Conservation (phyloP, 2,888 invertebrate species). For the Pyrochroa serraticornis region DNA sequence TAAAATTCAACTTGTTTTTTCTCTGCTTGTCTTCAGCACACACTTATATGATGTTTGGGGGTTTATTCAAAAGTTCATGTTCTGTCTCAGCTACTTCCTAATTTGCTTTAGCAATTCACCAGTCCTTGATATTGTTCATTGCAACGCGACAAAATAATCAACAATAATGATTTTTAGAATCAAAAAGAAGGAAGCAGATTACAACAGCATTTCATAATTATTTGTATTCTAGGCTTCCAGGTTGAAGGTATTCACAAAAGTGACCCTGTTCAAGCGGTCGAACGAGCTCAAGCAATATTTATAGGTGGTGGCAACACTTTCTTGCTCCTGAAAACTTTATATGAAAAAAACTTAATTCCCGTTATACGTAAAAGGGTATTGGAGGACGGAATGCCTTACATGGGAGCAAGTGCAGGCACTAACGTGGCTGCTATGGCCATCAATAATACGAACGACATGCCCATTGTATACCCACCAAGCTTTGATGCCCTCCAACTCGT, state of each 20-base stretch:
- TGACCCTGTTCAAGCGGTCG: conserved; percentile 62
- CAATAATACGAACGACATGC: conserved; percentile 88
- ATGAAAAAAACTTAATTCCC: conserved; percentile 70
- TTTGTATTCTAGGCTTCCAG: conserved; percentile 64
- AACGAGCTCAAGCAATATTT: conserved; percentile 72
- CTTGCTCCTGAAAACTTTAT: conserved; percentile 71
- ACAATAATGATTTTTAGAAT: no score
- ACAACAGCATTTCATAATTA: no score
- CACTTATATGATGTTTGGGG: conserved; percentile 1
- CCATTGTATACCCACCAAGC: conserved; percentile 76
- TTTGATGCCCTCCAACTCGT: conserved; percentile 75
- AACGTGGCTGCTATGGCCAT: conserved; percentile 83
- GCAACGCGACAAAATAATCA: no score
- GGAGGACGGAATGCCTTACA: conserved; percentile 70
- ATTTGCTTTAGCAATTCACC: no score
- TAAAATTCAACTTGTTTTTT: no score
- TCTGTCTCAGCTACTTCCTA: no score
- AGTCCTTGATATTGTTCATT: no score
- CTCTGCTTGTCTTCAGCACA: background rate
- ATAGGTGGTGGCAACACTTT: conserved; percentile 86
- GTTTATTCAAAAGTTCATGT: no score
- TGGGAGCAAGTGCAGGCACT: conserved; percentile 83
- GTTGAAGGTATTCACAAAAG: conserved; percentile 71
- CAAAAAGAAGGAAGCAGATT: no score
- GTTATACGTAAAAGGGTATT: conserved; percentile 68